Evolutionary conservation across 2,113 vertebrate species (phyloP).

Genomic region (Aldabrachelys gigantea): DNA sequence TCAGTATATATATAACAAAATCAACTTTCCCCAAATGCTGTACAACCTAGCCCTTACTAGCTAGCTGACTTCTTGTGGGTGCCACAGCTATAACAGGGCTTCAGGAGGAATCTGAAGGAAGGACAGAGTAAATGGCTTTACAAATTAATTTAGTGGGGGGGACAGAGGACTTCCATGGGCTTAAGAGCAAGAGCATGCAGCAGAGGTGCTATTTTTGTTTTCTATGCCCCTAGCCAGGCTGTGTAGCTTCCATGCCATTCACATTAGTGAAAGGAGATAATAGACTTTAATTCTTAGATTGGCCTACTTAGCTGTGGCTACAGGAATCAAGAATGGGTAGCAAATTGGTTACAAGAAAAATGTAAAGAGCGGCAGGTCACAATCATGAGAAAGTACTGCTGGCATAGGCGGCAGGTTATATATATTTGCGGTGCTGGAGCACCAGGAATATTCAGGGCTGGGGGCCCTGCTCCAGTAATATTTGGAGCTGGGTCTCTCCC

Average conservation of each 20-base stretch:
- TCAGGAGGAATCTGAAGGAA: not conserved
- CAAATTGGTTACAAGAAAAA: conserved; percentile 9
- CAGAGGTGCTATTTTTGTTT: not conserved
- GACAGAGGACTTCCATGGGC: not conserved
- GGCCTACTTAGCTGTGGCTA: not conserved
- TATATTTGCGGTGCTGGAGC: too few species aligned
- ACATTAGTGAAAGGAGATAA: not conserved
- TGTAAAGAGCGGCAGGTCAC: conserved; percentile 27
- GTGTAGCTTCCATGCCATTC: not conserved
- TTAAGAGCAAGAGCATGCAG: not conserved
- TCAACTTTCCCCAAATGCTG: not conserved
- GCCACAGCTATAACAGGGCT: not conserved
- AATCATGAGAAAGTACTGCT: not conserved
- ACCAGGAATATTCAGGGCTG: too few species aligned
- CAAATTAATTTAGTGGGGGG: not conserved
- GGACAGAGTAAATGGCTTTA: not conserved
- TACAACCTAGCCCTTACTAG: not conserved
- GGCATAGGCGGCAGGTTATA: not conserved
- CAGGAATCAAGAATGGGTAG: not conserved
- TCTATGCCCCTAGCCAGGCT: not conserved
- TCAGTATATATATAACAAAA: not conserved
- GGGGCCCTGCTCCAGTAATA: too few species aligned
- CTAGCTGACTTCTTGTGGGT: conserved; percentile 11
- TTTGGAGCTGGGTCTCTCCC: too few species aligned
- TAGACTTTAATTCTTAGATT: not conserved